phyloP scores from a whole-genome alignment of 2,113 vertebrate species.

The Pterocles gutturalis region DNA sequence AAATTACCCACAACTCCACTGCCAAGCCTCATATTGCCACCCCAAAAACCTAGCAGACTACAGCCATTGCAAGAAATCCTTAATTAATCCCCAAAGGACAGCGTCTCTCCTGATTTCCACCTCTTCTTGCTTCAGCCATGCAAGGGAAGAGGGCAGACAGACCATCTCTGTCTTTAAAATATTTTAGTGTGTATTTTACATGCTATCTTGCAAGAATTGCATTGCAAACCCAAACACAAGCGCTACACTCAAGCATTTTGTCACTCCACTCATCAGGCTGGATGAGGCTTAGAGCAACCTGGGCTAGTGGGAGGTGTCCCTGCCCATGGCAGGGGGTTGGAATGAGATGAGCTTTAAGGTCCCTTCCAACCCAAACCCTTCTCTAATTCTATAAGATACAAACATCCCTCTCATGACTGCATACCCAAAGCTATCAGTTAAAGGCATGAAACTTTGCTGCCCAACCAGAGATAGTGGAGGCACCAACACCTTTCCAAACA shows the following conservation, averaged over 20 bases:
- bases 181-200: neutral
- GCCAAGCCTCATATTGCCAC: neutral
- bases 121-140: neutral
- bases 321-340: too few relatives aligned
- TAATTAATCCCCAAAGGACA: neutral
- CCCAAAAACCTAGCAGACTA: neutral
- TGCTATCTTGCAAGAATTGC: neutral
- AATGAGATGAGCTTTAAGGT: too few relatives aligned
- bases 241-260: rapidly evolving
- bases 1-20: neutral
- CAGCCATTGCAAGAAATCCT: neutral
- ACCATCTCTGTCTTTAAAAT: neutral
- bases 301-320: too few relatives aligned
- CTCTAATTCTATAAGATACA: too few relatives aligned
- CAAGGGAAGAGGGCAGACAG: neutral
- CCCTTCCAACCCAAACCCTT: too few relatives aligned
- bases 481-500: neutral
- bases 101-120: neutral
- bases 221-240: neutral
- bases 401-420: neutral
- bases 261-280: too few relatives aligned
- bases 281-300: too few relatives aligned
- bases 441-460: neutral
- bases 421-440: neutral
- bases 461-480: neutral